phyloP scores from a whole-genome alignment of 2,113 vertebrate genomes.

The Chiloscyllium plagiosum region DNA sequence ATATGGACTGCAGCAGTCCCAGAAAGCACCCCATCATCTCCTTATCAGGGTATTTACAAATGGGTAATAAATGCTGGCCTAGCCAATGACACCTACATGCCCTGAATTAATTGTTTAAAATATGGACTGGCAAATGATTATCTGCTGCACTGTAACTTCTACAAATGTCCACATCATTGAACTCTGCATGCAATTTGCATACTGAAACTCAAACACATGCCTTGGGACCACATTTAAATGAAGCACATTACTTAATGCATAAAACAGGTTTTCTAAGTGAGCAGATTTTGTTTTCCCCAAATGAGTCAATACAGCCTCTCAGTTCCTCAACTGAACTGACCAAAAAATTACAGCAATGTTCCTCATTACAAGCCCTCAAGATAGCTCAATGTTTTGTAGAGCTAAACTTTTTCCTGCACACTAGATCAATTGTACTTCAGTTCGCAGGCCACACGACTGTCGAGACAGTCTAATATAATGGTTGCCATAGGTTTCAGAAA shows the following conservation, averaged over 20 bases:
- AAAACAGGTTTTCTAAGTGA: neutral
- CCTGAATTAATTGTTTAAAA: neutral
- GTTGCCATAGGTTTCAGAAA: conserved; percentile 11
- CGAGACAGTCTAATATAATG: neutral
- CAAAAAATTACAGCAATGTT: neutral
- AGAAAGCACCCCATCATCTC: too few relatives aligned
- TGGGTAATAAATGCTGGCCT: too few relatives aligned
- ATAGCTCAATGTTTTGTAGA: neutral
- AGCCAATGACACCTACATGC: too few relatives aligned
- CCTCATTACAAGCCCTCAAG: neutral
- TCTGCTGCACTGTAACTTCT: neutral
- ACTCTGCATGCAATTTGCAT: neutral
- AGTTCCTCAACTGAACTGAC: neutral
- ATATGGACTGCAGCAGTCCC: too few relatives aligned
- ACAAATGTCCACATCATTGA: neutral
- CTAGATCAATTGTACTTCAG: neutral
- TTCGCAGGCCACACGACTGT: neutral
- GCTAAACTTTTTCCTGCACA: neutral
- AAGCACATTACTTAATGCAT: neutral
- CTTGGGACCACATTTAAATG: neutral
- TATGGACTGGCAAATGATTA: neutral
- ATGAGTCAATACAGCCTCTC: neutral
- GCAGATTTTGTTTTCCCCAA: neutral
- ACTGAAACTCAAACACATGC: neutral
- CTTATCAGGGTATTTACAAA: too few relatives aligned